Percentiles rank a stretch among this genome's conserved stretches.
Conservation (phyloP, 2,888 invertebrate species). For the Cephus pygmeus region DNA sequence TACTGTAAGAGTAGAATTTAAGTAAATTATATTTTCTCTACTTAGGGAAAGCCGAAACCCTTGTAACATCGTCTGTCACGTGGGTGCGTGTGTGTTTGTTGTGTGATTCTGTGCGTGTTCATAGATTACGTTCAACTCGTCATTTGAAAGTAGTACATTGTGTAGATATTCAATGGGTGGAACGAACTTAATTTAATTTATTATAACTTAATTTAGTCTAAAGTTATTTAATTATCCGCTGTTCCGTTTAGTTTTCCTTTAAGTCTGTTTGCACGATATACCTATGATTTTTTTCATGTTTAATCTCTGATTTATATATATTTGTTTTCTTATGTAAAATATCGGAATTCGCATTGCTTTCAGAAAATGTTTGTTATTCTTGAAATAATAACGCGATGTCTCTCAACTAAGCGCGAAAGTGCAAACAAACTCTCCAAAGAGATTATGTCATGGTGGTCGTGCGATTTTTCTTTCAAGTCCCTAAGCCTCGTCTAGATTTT, state of each 20-base stretch:
- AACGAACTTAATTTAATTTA: not conserved
- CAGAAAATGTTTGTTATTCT: slow-evolving; percentile 13
- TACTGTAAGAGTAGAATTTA: not conserved
- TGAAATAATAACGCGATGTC: not conserved
- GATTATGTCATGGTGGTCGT: not conserved
- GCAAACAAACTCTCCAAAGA: slow-evolving; percentile 1
- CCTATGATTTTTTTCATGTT: not conserved
- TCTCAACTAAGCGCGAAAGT: slow-evolving; percentile 6
- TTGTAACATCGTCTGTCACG: not conserved
- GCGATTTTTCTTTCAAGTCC: not conserved
- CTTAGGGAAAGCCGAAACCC: slow-evolving; percentile 9
- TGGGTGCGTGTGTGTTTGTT: not conserved
- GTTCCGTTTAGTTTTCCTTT: not conserved
- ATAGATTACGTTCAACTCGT: not conserved
- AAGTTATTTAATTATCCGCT: not conserved
- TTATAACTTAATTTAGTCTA: not conserved
- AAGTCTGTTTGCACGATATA: not conserved
- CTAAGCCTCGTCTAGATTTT: not conserved
- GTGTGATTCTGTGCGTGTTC: not conserved
- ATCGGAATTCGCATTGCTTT: not conserved
- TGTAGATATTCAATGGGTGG: slow-evolving; percentile 1
- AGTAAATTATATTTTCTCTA: slow-evolving; percentile 28
- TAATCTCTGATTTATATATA: not conserved
- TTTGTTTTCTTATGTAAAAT: not conserved
- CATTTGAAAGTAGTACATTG: not conserved